Evolutionary conservation across 2,113 vertebrate species (phyloP), one percentile per base, ranked within the genome.

Genomic region (Loxodonta africana): DNA sequence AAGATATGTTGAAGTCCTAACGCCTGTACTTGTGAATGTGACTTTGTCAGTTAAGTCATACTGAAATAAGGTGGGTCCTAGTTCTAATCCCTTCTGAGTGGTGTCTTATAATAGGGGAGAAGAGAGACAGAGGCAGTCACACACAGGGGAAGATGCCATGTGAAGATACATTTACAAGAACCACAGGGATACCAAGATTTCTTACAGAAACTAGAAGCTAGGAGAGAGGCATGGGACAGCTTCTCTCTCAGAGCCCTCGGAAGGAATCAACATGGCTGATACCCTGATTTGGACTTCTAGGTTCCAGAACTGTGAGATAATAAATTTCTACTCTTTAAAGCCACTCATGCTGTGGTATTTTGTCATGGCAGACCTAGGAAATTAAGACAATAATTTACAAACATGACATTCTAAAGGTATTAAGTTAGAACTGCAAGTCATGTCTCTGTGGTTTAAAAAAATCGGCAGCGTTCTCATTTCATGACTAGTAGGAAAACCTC

Each of bases 401-500:
- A 62, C 20, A 87, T 0, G 20, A 76, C 46, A 73, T 41, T 93
- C 90, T 33, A 1, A 62, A 94, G 91, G 48, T 84, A 73, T 46
- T 15, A 28, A 87, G 44, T 91, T 46, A 88, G 37, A 28, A n/a
- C 20, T 62, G 17, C 2, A 76, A 89, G 15, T 91, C 57, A 37
- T 21, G 37, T 63, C 57, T 81, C 8, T 30, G 65, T 4, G 18
- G 57, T 26, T 41, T 18, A 23, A 94, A 93, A 41, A 71, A 8
- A 37, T 53, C 37, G 76, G 57, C 62, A 88, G 8, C 53, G 82
- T 90, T 86, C 73, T 90, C 67, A 18, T 90, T 91, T 67, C 23
- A 87, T 95, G 69, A 97, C 97, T 92, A 96, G 92, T 63, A 97
- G 53, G 37, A 25, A 91, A 18, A 51, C 12, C 2, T 84, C 44